Evolutionary conservation across 2,113 vertebrate genomes (phyloP).

Genomic region (Gambusia affinis): DNA sequence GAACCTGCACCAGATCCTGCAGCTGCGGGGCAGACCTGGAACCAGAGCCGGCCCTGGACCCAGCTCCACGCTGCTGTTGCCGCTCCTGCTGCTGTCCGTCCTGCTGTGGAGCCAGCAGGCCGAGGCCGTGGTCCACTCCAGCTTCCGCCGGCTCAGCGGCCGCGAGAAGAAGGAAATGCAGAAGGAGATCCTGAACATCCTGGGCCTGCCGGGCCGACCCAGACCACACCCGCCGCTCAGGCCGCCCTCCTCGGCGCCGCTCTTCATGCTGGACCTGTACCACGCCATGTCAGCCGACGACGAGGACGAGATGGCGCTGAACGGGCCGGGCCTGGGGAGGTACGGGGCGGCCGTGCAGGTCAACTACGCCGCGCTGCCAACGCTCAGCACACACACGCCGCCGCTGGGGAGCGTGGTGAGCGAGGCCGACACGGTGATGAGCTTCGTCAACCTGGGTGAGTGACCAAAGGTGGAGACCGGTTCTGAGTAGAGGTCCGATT

Average conservation of each 20-base stretch:
- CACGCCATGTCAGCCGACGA: constrained; percentile 86
- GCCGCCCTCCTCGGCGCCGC: constrained; percentile 88
- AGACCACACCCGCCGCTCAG: constrained; percentile 79
- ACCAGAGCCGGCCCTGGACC: not conserved
- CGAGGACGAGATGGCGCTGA: constrained; percentile 63
- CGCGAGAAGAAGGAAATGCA: constrained; percentile 92
- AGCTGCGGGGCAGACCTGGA: not conserved
- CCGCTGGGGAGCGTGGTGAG: constrained; percentile 84
- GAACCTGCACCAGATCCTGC: constrained; percentile 1
- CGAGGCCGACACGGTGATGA: constrained; percentile 93
- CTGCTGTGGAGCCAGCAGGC: constrained; percentile 76
- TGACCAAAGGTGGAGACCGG: not conserved
- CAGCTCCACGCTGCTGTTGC: constrained; percentile 43
- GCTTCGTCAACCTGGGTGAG: constrained; percentile 95
- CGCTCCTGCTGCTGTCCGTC: constrained; percentile 68
- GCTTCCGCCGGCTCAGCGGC: constrained; percentile 85
- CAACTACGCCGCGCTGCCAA: constrained; percentile 75
- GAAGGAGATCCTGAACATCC: constrained; percentile 89
- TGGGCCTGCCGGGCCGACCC: constrained; percentile 86
- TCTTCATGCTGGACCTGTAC: constrained; percentile 96
- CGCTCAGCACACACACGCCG: constrained; percentile 83
- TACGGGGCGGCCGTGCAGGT: constrained; percentile 63
- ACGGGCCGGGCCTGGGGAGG: constrained; percentile 49
- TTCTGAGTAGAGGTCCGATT: too few relatives aligned
- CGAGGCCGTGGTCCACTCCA: constrained; percentile 81